Evolutionary conservation across 2,113 vertebrate species (phyloP).

Genomic region (Peucedramus taeniatus): DNA sequence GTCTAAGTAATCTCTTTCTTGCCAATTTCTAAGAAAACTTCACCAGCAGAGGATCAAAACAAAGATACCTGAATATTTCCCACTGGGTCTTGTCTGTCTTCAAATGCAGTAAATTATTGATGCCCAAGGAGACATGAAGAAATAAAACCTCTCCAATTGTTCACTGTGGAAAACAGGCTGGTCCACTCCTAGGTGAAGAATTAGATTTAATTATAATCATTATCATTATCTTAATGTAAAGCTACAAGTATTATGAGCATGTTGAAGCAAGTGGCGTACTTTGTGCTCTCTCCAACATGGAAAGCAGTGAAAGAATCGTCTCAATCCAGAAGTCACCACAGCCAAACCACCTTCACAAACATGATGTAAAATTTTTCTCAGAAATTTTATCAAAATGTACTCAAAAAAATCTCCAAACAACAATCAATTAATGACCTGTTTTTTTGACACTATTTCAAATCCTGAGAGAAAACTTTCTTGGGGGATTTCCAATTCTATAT

Average conservation of each 20-base stretch:
- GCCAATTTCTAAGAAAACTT: neutral
- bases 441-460: neutral
- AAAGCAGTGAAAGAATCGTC: rapidly evolving
- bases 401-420: neutral
- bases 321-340: neutral
- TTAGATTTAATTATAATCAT: neutral
- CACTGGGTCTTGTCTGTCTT: neutral
- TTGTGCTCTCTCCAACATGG: rapidly evolving
- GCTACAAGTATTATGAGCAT: neutral
- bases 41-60: neutral
- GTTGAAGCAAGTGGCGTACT: neutral
- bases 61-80: neutral
- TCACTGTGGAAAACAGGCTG: neutral
- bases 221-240: neutral
- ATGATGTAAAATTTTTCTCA: neutral
- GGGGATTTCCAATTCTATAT: neutral
- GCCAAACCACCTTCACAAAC: neutral
- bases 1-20: neutral
- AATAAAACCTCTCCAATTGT: neutral
- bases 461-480: neutral
- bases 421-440: neutral
- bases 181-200: neutral
- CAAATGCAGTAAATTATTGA: neutral
- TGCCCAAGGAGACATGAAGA: neutral
- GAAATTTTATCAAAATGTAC: neutral